Base-by-base conservation (phyloP, 2,888 invertebrate genomes). In the Leptinotarsa peninsularis region DNA sequence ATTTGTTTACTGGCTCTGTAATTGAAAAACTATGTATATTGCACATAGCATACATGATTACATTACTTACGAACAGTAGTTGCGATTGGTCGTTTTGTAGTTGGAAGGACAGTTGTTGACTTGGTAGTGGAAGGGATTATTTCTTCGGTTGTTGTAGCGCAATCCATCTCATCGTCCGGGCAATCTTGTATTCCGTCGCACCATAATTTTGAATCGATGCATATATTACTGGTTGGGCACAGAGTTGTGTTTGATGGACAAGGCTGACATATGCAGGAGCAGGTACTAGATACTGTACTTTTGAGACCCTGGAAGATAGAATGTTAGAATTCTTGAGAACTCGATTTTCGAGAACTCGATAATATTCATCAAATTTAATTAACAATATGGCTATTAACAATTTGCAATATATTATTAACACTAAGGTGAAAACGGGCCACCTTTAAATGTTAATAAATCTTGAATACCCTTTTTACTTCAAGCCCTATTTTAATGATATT, bases 101-200 rank as follows among this genome's bases (percentile, higher is more conserved):
- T 50, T 50, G 49, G 14, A 18, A n/a, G 15, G 15, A 27, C 7
- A 33, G 52, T 43, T 23, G 71, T 58, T 10, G 50, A 18, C 5
- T 72, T 74, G 56, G 58, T 68, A 13, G 66, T 23, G 1, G 75
- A 58, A 7, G 79, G 63, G 23, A 71, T 68, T 43, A 67, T 66
- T 69, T 52, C 56, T 70, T 74, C 72, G 27, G 70, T 70, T 23
- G 87, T 84, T 23, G 88, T 86, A 50, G 85, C 84, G 82, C 96
- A 96, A 74, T 91, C 89, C 3, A 88, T 87, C 88, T 96, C 96
- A 86, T 96, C 96, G 84, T 96, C 96, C 0, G 94, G 93, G 83
- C 96, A 96, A 87, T 96, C 94, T 78, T 92, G 90, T 0, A 95
- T 88, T 0, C 95, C 95, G 85, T 96, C 93, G 85, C 96, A 96